Evolutionary conservation across 2,888 invertebrate species (phyloP), one percentile per base, ranked within the genome.

Genomic region (Andrena bicolor): DNA sequence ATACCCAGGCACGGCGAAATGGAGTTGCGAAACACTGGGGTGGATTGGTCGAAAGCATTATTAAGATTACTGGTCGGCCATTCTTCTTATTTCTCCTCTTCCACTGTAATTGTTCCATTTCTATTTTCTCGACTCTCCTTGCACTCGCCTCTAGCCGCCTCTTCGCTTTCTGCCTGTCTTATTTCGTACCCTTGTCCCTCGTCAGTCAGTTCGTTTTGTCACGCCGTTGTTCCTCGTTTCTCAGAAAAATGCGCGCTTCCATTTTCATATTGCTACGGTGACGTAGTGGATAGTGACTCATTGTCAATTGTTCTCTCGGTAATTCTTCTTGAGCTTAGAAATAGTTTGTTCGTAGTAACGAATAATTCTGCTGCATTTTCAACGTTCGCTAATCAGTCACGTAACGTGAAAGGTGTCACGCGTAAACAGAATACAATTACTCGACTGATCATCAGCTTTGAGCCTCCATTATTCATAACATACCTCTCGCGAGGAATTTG

Each of bases 11-110:
- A 48, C 28, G 63, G 53, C 3, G 20, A n/a, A 26, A 35, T 16
- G 13, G 8, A 26, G 60, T 69, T 74, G 32, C 68, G 72, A 68
- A 65, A 61, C 72, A 51, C 49, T 53, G 35, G 56, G 82, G 69
- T 78, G 74, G 73, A 84, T 84, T 81, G 82, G 82, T 74, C 77
- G 80, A 83, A 76, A 81, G 83, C 85, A 85, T 90, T 88, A 88
- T 90, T 89, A 86, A 86, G 85, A 85, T 87, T 85, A 83, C 81
- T 74, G 71, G 76, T 64, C 30, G 73, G 64, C 72, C 70, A 63
- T 76, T 81, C 69, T 65, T 73, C 69, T 68, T 76, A 61, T 26
- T 76, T 80, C 66, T 76, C 28, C 65, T 72, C 60, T 61, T 53
- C 66, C 70, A 32, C 10, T 51, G 76, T 82, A 85, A 73, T 82